A percentile compares a stretch with the other conserved stretches of the same genome.
phyloP scores from a whole-genome alignment of 2,797 vertebrate genomes.

The Discoglossus pictus region DNA sequence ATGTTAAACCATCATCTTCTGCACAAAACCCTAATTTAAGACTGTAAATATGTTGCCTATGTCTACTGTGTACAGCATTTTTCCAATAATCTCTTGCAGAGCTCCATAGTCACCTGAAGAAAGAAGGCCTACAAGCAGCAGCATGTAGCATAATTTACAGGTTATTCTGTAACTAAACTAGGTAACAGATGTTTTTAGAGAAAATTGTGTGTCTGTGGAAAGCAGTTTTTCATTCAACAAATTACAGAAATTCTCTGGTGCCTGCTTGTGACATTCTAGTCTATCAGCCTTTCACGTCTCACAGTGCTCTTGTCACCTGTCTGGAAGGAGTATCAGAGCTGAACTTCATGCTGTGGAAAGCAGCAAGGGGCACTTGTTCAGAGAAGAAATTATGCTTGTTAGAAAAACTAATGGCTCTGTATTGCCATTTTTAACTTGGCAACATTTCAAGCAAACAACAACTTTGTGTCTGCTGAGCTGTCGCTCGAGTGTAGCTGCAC shows the following conservation, averaged over 20 bases:
- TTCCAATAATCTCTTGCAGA: slow-evolving; percentile 67
- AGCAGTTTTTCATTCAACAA: slow-evolving; percentile 51
- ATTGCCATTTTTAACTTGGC: background rate
- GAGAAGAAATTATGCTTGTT: slow-evolving; percentile 6
- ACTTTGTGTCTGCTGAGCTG: slow-evolving; percentile 3
- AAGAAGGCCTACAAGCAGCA: slow-evolving; percentile 57
- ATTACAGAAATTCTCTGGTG: slow-evolving; percentile 55
- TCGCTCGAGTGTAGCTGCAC: background rate
- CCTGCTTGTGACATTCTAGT: slow-evolving; percentile 47
- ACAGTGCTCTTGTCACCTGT: slow-evolving; percentile 45
- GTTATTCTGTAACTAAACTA: slow-evolving; percentile 58
- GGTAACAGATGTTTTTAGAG: slow-evolving; percentile 62
- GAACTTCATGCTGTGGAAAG: slow-evolving; percentile 27
- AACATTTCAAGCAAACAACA: slow-evolving; percentile 2
- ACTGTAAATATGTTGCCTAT: slow-evolving; percentile 52
- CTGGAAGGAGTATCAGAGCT: slow-evolving; percentile 50
- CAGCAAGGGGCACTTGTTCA: slow-evolving; percentile 45
- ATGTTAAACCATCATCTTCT: background rate
- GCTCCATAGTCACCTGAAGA: slow-evolving; percentile 60
- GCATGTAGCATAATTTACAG: slow-evolving; percentile 56
- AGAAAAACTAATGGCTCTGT: slow-evolving; percentile 16
- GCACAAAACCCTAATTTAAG: no score
- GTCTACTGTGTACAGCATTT: slow-evolving; percentile 61
- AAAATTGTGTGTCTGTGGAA: slow-evolving; percentile 47
- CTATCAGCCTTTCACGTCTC: slow-evolving; percentile 53